phyloP scores from a whole-genome alignment of 1,140 invertebrate genomes.

The Aphelenchoides fujianensis region DNA sequence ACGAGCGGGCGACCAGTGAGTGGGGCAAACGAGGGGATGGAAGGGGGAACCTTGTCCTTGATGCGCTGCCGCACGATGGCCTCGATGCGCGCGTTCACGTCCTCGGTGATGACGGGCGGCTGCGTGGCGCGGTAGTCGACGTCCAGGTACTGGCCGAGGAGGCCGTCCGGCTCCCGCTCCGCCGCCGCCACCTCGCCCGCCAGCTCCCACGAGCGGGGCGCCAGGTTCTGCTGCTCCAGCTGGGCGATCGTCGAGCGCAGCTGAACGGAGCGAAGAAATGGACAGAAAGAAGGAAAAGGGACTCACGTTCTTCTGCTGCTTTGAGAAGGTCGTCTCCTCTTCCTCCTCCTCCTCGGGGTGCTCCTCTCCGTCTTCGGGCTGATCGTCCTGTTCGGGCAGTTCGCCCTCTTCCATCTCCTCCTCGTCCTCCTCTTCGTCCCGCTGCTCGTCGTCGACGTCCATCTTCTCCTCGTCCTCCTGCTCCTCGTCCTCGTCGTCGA shows the following conservation, averaged over 20 bases:
- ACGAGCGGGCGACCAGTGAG: slow-evolving; percentile 18
- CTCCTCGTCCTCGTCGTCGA: no score
- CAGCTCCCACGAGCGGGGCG: no score
- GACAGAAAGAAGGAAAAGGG: slow-evolving; percentile 17
- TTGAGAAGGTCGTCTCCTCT: slow-evolving; percentile 29
- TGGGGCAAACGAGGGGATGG: not conserved
- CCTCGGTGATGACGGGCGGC: slow-evolving; percentile 85
- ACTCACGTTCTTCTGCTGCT: slow-evolving; percentile 27
- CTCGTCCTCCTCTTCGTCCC: slow-evolving; percentile 61
- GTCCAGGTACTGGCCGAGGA: slow-evolving; percentile 87
- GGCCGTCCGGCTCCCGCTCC: slow-evolving; percentile 80
- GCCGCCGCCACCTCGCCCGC: slow-evolving; percentile 78
- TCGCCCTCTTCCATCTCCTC: slow-evolving; percentile 60
- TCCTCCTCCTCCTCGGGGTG: no score
- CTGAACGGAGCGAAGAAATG: slow-evolving; percentile 26
- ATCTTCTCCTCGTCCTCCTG: no score
- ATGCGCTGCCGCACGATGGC: slow-evolving; percentile 85
- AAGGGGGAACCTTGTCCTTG: slow-evolving; percentile 73
- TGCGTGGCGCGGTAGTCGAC: slow-evolving; percentile 85
- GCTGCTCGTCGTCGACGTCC: slow-evolving; percentile 48
- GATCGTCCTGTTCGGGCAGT: slow-evolving; percentile 59
- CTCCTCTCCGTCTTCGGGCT: slow-evolving; percentile 45
- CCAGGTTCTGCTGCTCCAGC: slow-evolving; percentile 76
- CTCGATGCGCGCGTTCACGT: no score
- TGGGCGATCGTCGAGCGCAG: slow-evolving; percentile 68